These are phyloP conservation scores for Diachasmimorpha longicaudata DNA, from an alignment of 1,140 invertebrate species.

Conservation along the genomic window DNA sequence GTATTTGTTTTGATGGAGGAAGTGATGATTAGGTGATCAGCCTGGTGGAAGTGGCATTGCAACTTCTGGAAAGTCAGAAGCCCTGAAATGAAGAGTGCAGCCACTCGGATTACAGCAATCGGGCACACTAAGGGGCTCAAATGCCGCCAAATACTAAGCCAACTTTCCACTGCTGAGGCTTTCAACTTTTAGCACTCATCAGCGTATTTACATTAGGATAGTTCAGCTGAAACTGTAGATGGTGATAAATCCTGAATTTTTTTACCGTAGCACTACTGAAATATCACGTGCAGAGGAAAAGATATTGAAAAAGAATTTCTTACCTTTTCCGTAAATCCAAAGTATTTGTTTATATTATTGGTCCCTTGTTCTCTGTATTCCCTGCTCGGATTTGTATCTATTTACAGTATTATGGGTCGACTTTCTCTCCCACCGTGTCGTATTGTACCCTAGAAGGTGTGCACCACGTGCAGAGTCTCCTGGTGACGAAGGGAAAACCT, in stretches of 20 bases:
- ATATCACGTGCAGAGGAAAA: background rate
- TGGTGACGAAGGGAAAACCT: too few species aligned
- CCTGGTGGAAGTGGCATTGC: background rate
- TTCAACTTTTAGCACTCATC: background rate
- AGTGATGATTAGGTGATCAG: background rate
- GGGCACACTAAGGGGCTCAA: background rate
- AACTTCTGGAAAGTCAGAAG: conserved; percentile 19
- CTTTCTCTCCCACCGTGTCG: too few species aligned
- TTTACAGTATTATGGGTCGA: too few species aligned
- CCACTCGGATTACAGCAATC: conserved; percentile 8
- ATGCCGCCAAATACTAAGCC: background rate
- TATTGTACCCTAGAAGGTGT: too few species aligned
- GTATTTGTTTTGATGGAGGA: background rate
- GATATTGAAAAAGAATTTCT: too few species aligned
- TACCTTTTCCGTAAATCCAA: too few species aligned
- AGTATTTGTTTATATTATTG: too few species aligned
- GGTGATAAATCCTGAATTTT: background rate
- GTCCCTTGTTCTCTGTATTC: too few species aligned
- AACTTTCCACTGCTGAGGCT: background rate
- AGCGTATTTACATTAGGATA: background rate
- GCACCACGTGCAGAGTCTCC: too few species aligned
- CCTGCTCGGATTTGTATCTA: too few species aligned
- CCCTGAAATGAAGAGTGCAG: conserved; percentile 1
- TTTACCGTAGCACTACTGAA: background rate
- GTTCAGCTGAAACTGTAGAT: background rate